phyloP scores from a whole-genome alignment of 2,113 vertebrate species.

The Oncorhynchus mykiss region DNA sequence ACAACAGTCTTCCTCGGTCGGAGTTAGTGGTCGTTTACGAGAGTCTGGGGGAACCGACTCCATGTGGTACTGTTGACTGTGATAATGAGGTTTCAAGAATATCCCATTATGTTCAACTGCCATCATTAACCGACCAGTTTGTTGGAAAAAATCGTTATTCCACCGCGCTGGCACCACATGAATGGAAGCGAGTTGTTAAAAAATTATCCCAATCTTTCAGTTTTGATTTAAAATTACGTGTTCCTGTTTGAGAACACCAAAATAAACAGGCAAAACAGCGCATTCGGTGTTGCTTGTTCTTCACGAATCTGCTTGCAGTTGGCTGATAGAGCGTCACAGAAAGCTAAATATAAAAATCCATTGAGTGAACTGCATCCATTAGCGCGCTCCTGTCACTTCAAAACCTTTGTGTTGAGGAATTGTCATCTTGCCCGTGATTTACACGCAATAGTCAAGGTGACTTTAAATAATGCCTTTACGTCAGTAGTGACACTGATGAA shows the following conservation, averaged over 20 bases:
- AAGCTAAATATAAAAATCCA: conserved; percentile 65
- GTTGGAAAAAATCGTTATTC: conserved; percentile 34
- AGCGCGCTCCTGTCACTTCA: conserved; percentile 43
- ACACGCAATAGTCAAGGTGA: not conserved
- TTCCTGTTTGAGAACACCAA: conserved; percentile 21
- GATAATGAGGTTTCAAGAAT: conserved; percentile 78
- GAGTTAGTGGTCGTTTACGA: conserved; percentile 87
- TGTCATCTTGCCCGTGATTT: not conserved
- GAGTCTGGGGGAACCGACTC: conserved; percentile 88
- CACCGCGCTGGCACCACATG: conserved; percentile 53
- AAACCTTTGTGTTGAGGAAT: conserved; percentile 50
- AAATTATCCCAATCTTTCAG: conserved; percentile 45
- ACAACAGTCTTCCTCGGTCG: conserved; percentile 89
- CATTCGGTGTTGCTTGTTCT: conserved; percentile 34
- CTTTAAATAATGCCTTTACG: conserved; percentile 32
- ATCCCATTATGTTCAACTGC: conserved; percentile 84
- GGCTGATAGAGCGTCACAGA: conserved; percentile 36
- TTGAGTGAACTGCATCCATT: conserved; percentile 60
- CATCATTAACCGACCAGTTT: conserved; percentile 73
- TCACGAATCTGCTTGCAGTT: conserved; percentile 30
- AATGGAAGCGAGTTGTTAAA: conserved; percentile 17
- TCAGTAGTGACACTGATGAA: conserved; percentile 3
- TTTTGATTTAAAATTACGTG: conserved; percentile 26
- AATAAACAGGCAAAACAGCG: conserved; percentile 43
- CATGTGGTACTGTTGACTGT: conserved; percentile 84